Conservation (phyloP, 2,797 vertebrate species). For the Microctenopoma stevenorrisi region DNA sequence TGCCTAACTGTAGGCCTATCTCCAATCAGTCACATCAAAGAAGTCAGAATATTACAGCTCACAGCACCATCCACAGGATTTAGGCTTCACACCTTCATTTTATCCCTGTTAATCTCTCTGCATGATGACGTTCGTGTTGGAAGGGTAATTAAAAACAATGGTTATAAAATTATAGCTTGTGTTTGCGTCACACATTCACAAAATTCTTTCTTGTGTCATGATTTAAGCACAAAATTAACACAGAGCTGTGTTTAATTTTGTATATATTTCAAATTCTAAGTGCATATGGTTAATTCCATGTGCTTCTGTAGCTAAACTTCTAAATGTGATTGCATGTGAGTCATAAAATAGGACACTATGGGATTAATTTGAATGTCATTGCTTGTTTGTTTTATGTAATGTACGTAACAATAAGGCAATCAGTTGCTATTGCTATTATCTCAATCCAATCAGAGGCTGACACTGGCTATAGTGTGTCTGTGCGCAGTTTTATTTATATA, state of each 20-base stretch:
- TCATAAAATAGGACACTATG: constrained; percentile 29
- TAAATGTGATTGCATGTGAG: constrained; percentile 24
- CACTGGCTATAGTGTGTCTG: constrained; percentile 9
- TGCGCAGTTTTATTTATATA: constrained; percentile 25
- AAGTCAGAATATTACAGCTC: constrained; percentile 36
- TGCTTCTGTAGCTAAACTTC: not conserved
- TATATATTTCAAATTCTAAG: not conserved
- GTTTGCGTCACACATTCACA: not conserved
- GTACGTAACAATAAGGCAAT: constrained; percentile 54
- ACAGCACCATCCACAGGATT: constrained; percentile 16
- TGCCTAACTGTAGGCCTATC: constrained; percentile 76
- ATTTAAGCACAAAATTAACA: not conserved
- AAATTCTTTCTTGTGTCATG: not conserved
- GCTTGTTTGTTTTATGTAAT: constrained; percentile 16
- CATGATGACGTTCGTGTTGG: not conserved
- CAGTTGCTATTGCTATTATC: constrained; percentile 42
- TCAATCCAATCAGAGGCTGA: constrained; percentile 31
- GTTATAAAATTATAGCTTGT: not conserved
- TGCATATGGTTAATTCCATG: not conserved
- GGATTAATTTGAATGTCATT: constrained; percentile 18
- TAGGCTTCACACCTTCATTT: not conserved
- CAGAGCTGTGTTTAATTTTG: not conserved
- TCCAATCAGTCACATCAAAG: constrained; percentile 41
- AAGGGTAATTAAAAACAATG: not conserved
- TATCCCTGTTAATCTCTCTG: not conserved